A percentile compares a stretch with the other conserved stretches of the same genome.
These are phyloP conservation scores for Rhagophthalmus giganteus DNA, from an alignment of 2,888 invertebrate genomes.

Conservation along the genomic window DNA sequence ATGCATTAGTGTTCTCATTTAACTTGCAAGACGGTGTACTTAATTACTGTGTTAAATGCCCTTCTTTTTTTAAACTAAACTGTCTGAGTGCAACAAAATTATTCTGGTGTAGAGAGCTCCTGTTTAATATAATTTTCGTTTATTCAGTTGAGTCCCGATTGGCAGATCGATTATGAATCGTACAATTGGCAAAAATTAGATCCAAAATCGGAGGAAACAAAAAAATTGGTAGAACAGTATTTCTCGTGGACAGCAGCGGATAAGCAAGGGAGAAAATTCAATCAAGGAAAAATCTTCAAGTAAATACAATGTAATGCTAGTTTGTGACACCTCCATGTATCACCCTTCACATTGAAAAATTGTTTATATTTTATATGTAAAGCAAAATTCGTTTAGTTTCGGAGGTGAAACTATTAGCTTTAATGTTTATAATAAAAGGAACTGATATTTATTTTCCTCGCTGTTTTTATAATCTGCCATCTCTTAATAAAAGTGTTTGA, in stretches of 20 bases:
- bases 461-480: too few species aligned
- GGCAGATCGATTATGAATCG: slow-evolving; percentile 96
- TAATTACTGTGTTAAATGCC: too few species aligned
- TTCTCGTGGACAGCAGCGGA: slow-evolving; percentile 88
- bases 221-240: slow-evolving; percentile 84
- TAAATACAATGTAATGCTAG: too few species aligned
- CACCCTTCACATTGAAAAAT: too few species aligned
- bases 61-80: too few species aligned
- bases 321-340: too few species aligned
- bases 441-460: slow-evolving; percentile 16
- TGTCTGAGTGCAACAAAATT: too few species aligned
- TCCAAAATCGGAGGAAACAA: slow-evolving; percentile 75
- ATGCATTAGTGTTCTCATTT: not conserved
- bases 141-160: slow-evolving; percentile 69
- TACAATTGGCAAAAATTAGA: slow-evolving; percentile 96
- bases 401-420: slow-evolving; percentile 14
- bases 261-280: slow-evolving; percentile 87
- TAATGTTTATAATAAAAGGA: slow-evolving; percentile 16
- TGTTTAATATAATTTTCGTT: slow-evolving; percentile 4
- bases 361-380: too few species aligned
- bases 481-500: too few species aligned
- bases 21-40: too few species aligned
- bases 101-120: too few species aligned
- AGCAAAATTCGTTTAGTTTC: slow-evolving; percentile 5
- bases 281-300: slow-evolving; percentile 99